Percentiles rank a stretch among this genome's conserved stretches.
phyloP scores from a whole-genome alignment of 2,888 invertebrate genomes.

The Philopedon plagiatum region DNA sequence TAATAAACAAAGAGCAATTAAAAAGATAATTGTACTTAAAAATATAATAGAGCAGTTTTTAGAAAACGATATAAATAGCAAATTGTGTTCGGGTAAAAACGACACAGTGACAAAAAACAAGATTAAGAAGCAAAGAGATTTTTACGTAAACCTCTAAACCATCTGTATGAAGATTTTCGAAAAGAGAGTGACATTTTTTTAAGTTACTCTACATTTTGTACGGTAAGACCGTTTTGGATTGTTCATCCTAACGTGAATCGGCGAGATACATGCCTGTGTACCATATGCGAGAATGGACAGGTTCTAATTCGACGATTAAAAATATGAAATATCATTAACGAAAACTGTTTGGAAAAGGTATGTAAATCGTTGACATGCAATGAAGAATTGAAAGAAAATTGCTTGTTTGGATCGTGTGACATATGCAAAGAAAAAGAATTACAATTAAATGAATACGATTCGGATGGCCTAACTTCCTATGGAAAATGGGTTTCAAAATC shows the following conservation, averaged over 20 bases:
- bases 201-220: background rate
- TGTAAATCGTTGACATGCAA: background rate
- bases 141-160: background rate
- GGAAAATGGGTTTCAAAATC: background rate
- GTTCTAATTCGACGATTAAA: background rate
- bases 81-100: background rate
- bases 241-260: background rate
- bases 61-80: background rate
- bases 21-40: no score
- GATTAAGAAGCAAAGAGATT: background rate
- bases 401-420: background rate
- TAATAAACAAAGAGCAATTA: no score
- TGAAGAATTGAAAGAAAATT: background rate
- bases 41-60: background rate
- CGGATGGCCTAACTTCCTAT: background rate
- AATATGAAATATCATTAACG: background rate
- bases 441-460: background rate
- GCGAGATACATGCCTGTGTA: background rate
- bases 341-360: background rate
- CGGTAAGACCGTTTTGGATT: background rate
- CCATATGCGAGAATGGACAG: background rate
- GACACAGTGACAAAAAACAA: background rate
- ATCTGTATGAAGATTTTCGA: background rate
- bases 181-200: background rate
- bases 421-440: background rate